These are phyloP conservation scores for Noctua fimbriata DNA, from an alignment of 2,888 invertebrate genomes.

Conservation along the genomic window DNA sequence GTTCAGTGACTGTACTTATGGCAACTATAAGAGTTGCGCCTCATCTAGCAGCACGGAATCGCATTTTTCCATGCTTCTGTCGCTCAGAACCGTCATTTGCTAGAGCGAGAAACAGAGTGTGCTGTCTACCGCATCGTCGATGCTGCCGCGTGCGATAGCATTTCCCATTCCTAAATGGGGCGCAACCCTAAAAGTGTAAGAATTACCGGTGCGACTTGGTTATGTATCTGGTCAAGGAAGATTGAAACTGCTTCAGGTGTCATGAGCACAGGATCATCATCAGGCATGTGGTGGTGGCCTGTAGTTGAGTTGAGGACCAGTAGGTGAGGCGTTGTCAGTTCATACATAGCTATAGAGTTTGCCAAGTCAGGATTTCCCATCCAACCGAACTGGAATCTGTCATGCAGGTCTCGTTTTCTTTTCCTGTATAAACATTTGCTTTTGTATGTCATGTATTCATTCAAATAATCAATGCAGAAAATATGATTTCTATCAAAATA, in stretches of 20 bases:
- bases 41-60: neutral
- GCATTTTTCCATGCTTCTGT: neutral
- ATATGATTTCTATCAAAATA: neutral
- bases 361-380: constrained; percentile 97
- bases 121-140: neutral
- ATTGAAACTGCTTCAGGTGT: constrained; percentile 94
- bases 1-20: neutral
- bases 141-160: neutral
- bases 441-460: neutral
- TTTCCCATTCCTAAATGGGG: neutral
- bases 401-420: constrained; percentile 93
- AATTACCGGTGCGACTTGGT: constrained; percentile 94
- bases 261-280: constrained; percentile 95
- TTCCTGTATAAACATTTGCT: constrained; percentile 71
- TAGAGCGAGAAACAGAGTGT: neutral
- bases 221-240: constrained; percentile 94
- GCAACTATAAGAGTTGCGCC: neutral
- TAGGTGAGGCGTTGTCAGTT: constrained; percentile 95
- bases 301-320: constrained; percentile 98
- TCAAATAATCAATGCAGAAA: constrained; percentile 3
- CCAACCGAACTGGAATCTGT: constrained; percentile 98
- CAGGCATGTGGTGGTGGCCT: constrained; percentile 97
- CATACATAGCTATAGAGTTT: constrained; percentile 97
- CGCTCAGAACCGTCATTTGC: neutral
- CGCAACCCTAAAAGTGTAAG: neutral